These are phyloP conservation scores for Clanis bilineata DNA, from an alignment of 2,888 invertebrate species.

Conservation along the genomic window DNA sequence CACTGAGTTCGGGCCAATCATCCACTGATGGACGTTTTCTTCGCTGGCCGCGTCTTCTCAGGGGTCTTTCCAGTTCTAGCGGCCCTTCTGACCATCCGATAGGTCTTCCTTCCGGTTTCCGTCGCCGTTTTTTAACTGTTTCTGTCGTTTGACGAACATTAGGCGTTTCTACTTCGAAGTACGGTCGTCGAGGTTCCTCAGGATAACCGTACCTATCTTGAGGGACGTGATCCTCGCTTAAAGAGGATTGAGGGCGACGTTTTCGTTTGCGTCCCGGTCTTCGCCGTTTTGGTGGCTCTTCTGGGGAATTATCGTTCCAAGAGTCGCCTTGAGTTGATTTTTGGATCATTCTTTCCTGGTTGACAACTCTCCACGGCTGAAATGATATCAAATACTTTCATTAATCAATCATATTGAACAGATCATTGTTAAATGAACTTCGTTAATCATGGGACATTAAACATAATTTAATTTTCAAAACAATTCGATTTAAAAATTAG, in stretches of 20 bases:
- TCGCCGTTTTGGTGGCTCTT: constrained; percentile 65
- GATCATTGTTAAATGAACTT: too few species aligned
- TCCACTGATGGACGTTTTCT: constrained; percentile 56
- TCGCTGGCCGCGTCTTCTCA: constrained; percentile 59
- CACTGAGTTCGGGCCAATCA: constrained; percentile 49
- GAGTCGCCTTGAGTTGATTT: constrained; percentile 42
- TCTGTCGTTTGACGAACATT: constrained; percentile 43
- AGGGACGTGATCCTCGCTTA: constrained; percentile 43
- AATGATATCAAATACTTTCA: constrained; percentile 37
- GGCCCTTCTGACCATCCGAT: constrained; percentile 66
- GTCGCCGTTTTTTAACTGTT: constrained; percentile 54
- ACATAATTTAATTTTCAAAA: too few species aligned
- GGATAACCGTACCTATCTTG: constrained; percentile 44
- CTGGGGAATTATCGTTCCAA: constrained; percentile 59
- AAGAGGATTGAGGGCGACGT: constrained; percentile 75
- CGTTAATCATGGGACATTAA: too few species aligned
- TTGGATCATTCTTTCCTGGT: constrained; percentile 48
- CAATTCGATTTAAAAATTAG: too few species aligned
- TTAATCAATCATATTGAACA: too few species aligned
- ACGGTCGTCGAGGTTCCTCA: constrained; percentile 42
- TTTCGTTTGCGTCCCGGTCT: constrained; percentile 82
- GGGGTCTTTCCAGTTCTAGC: constrained; percentile 51
- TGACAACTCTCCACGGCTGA: constrained; percentile 79
- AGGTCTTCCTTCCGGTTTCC: constrained; percentile 52
- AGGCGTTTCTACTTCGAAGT: constrained; percentile 42